Conservation (phyloP, 2,888 invertebrate genomes). For the Ophion slaviceki region DNA sequence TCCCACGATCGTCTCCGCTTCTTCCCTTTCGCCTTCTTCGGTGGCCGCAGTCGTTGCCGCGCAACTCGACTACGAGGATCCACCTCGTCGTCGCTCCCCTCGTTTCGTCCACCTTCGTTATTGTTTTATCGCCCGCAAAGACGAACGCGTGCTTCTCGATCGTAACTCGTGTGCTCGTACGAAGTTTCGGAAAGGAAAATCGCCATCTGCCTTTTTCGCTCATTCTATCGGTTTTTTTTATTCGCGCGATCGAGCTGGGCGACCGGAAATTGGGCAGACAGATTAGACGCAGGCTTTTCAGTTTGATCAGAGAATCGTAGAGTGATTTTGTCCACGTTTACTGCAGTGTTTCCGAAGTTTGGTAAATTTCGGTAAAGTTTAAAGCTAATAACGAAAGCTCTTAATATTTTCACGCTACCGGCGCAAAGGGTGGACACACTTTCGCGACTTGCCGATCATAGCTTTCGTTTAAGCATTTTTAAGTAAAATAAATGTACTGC, state of each 20-base stretch:
- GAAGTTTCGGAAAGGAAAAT: not conserved
- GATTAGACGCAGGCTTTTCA: not conserved
- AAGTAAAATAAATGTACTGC: too few species aligned
- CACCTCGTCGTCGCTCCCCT: slow-evolving; percentile 65
- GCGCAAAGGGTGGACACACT: too few species aligned
- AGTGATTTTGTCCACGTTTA: not conserved
- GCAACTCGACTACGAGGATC: slow-evolving; percentile 74
- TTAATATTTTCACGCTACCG: too few species aligned
- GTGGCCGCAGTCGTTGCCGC: slow-evolving; percentile 75
- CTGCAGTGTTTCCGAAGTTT: not conserved
- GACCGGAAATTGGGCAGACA: not conserved
- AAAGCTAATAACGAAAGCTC: not conserved
- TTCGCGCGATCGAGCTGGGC: not conserved
- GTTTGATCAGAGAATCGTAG: not conserved
- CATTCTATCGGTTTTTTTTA: not conserved
- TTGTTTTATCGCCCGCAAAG: slow-evolving; percentile 7
- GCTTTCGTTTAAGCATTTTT: too few species aligned
- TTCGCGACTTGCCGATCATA: too few species aligned
- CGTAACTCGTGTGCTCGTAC: slow-evolving; percentile 2
- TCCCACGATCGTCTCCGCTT: slow-evolving; percentile 52
- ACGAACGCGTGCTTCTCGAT: slow-evolving; percentile 10
- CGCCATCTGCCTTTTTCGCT: not conserved
- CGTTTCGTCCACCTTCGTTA: not conserved
- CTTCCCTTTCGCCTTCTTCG: slow-evolving; percentile 57
- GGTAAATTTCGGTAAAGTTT: not conserved